These are phyloP conservation scores for Cranoglanis bouderius DNA, from an alignment of 2,113 vertebrate genomes.

Conservation along the genomic window DNA sequence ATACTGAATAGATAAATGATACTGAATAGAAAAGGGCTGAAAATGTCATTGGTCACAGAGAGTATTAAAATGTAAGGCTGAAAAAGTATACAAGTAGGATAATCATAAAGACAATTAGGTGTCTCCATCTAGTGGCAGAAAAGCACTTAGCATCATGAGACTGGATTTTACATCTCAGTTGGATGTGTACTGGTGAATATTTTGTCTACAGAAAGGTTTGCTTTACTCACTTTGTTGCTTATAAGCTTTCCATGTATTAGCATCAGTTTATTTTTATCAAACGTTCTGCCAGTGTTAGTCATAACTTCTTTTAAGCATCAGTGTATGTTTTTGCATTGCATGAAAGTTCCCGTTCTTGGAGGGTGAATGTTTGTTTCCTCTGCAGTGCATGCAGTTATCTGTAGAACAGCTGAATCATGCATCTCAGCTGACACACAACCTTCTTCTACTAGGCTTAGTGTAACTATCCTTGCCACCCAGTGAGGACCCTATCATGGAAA, in stretches of 20 bases:
- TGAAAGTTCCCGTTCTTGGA: background rate
- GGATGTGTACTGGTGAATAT: background rate
- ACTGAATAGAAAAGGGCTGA: no score
- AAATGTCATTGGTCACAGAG: background rate
- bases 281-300: background rate
- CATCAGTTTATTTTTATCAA: background rate
- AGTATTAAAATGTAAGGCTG: background rate
- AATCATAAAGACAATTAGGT: background rate
- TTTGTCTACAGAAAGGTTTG: background rate
- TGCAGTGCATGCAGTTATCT: background rate
- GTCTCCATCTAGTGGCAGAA: constrained; percentile 53
- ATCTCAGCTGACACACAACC: background rate
- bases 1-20: no score
- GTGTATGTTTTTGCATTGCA: background rate
- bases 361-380: background rate
- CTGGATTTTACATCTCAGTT: background rate
- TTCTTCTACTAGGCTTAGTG: background rate
- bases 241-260: background rate
- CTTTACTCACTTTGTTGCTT: background rate
- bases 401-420: background rate
- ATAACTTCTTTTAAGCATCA: background rate
- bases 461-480: background rate
- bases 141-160: background rate
- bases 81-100: background rate
- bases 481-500: background rate